These are phyloP conservation scores for Laodelphax striatellus DNA, from an alignment of 1,140 invertebrate species.

Conservation along the genomic window DNA sequence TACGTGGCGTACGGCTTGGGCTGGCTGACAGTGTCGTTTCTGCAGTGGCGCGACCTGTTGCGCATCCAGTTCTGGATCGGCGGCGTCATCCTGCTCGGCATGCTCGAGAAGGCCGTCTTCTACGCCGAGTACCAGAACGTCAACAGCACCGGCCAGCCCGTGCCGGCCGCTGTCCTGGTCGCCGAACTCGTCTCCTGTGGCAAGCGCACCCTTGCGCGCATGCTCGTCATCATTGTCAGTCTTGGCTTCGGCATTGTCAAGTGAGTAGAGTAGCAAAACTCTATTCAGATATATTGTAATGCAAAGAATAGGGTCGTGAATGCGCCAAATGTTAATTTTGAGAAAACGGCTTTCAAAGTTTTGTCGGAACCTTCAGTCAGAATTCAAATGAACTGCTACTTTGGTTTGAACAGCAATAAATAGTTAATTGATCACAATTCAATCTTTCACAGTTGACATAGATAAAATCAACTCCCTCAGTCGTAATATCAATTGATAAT, in stretches of 20 bases:
- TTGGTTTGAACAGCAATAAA: too few species aligned
- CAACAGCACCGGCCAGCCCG: slow-evolving; percentile 55
- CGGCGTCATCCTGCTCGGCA: slow-evolving; percentile 74
- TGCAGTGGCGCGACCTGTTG: slow-evolving; percentile 83
- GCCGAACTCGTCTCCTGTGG: slow-evolving; percentile 82
- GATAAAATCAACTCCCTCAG: too few species aligned
- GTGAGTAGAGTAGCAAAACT: too few species aligned
- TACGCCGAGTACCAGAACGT: slow-evolving; percentile 78
- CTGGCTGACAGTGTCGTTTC: slow-evolving; percentile 73
- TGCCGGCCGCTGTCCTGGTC: slow-evolving; percentile 51
- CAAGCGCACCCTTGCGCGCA: slow-evolving; percentile 79
- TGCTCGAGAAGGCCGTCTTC: slow-evolving; percentile 77
- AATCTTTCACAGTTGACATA: too few species aligned
- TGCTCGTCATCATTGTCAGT: slow-evolving; percentile 88
- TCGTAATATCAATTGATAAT: too few species aligned
- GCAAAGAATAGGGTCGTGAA: too few species aligned
- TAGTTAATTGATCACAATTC: too few species aligned
- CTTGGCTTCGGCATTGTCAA: slow-evolving; percentile 93
- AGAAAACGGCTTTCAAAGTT: too few species aligned
- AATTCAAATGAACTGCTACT: too few species aligned
- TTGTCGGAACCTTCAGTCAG: too few species aligned
- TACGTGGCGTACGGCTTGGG: slow-evolving; percentile 72
- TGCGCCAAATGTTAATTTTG: too few species aligned
- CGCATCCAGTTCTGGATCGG: slow-evolving; percentile 93
- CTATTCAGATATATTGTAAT: too few species aligned